Evolutionary conservation across 2,113 vertebrate genomes (phyloP), one percentile per base, ranked within the genome.

Genomic region (Scolopax mira): DNA sequence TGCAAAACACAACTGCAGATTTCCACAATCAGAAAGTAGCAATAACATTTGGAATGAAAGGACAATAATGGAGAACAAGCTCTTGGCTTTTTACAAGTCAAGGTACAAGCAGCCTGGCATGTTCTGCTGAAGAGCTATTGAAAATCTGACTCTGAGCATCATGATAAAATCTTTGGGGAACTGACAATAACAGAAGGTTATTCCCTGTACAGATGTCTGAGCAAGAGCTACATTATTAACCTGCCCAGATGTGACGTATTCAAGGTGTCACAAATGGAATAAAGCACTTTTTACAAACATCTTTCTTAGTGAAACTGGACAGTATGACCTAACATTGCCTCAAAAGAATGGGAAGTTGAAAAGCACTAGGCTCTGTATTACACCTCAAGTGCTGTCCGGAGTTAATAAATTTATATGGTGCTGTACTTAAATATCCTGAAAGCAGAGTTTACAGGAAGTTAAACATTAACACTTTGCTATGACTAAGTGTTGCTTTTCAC

Each of bases 401-500:
- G 48, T 80, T 88, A 61, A 87, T 77, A 96, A 94, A 96, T 96
- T 89, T 84, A 89, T 93, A 89, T 37, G 55, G 64, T 91, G 74
- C 28, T 85, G 42, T 60, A 65, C n/a, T 70, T 90, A 95, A 92
- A 95, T 18, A 71, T 52, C 58, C 88, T 92, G 75, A 79, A 94
- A 89, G 65, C 10, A 83, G 85, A 96, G 96, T 75, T 89, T 87
- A 89, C 31, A 95, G 85, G 65, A 84, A 94, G 88, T 64, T 87
- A 79, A 91, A 88, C 70, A 89, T 92, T 96, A 96, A 46, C 81
- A 91, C 71, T 90, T 93, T 44, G 42, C 80, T 85, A 90, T 95
- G 94, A 96, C 90, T 85, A 77, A 85, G 88, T 71, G 95, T 75
- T 81, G 35, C 51, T 31, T 96, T 93, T 96, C 95, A 79, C 80